phyloP scores from a whole-genome alignment of 2,797 vertebrate genomes.

The Esox lucius region DNA sequence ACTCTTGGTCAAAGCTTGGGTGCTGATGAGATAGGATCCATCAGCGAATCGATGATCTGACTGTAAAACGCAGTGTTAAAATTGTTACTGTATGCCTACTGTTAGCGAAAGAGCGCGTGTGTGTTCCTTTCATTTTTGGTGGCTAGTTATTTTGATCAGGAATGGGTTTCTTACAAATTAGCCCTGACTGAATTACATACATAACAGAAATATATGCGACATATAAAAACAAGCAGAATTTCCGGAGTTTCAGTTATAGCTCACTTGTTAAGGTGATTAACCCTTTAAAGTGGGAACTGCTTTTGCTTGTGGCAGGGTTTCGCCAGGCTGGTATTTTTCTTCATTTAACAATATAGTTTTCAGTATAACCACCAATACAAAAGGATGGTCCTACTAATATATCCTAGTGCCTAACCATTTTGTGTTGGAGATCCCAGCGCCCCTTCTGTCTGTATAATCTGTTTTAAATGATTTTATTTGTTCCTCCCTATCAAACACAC shows the following conservation, averaged over 20 bases:
- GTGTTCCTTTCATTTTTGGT: too few relatives aligned
- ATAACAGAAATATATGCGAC: too few relatives aligned
- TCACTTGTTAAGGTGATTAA: background rate
- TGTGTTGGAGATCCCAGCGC: background rate
- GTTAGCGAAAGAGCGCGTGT: too few relatives aligned
- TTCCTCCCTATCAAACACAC: background rate
- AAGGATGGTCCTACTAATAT: background rate
- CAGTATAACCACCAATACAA: background rate
- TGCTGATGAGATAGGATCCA: constrained; percentile 2
- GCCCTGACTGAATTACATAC: too few relatives aligned
- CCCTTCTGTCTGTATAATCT: background rate
- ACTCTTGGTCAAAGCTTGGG: constrained; percentile 8
- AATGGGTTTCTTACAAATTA: too few relatives aligned
- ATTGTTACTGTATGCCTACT: background rate
- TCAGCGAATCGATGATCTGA: background rate
- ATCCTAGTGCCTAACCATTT: background rate
- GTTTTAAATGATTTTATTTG: background rate
- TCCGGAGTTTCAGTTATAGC: background rate
- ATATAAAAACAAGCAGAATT: too few relatives aligned
- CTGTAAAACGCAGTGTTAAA: background rate
- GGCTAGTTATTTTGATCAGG: too few relatives aligned
- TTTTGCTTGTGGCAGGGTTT: background rate
- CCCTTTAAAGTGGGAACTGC: background rate
- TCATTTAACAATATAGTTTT: background rate
- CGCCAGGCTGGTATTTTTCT: background rate